phyloP scores from a whole-genome alignment of 2,888 invertebrate genomes.

The Heliconius ethilla region DNA sequence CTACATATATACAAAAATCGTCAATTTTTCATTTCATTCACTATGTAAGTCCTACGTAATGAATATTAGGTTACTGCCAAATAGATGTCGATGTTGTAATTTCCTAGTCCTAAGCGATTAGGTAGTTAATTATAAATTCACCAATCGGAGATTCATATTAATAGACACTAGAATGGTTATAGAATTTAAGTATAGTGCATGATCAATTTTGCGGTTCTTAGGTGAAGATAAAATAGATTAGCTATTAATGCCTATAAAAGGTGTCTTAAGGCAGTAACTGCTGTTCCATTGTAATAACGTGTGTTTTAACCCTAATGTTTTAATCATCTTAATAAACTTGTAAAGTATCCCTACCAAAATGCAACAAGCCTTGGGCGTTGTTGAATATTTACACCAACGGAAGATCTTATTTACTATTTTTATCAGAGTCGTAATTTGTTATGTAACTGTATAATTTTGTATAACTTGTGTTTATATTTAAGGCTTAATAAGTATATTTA shows the following conservation, averaged over 20 bases:
- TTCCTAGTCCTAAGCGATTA: conserved; percentile 70
- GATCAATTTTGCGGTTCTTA: conserved; percentile 64
- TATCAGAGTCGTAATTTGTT: not conserved
- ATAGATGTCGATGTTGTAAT: conserved; percentile 77
- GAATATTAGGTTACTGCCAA: conserved; percentile 78
- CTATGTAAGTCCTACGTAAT: conserved; percentile 52
- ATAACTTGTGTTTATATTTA: conserved; percentile 26
- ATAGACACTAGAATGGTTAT: conserved; percentile 54
- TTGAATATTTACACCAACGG: conserved; percentile 25
- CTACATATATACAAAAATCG: conserved; percentile 48
- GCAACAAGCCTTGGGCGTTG: conserved; percentile 17
- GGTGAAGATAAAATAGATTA: conserved; percentile 41
- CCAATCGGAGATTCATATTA: conserved; percentile 59
- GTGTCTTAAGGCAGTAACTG: conserved; percentile 33
- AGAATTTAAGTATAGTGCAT: conserved; percentile 60
- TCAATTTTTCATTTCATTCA: conserved; percentile 68
- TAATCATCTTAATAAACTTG: conserved; percentile 17
- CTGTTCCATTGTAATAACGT: conserved; percentile 19
- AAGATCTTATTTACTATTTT: conserved; percentile 28
- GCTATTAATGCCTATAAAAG: conserved; percentile 30
- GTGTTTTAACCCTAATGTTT: conserved; percentile 22
- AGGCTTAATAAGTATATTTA: conserved; percentile 19
- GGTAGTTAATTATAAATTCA: conserved; percentile 57
- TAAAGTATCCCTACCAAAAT: conserved; percentile 31
- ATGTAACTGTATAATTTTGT: conserved; percentile 13